Evolutionary conservation across 2,797 vertebrate species (phyloP), one percentile per base, ranked within the genome.

Genomic region (Peromyscus melanophrys): DNA sequence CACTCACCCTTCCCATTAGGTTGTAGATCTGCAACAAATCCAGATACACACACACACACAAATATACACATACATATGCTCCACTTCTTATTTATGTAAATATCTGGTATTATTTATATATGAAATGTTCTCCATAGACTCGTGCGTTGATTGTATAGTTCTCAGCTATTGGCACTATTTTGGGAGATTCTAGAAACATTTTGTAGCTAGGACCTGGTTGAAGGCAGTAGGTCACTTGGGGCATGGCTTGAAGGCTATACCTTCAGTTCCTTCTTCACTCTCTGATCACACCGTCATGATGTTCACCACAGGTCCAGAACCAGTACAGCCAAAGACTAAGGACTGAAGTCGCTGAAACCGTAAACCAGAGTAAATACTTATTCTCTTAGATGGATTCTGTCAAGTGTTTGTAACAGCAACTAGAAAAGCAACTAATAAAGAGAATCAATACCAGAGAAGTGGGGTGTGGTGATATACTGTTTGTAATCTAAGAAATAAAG

Each of bases 51-150:
- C 5, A 49, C 7, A 49, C 1, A 11, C 14, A 49, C 4, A 52
- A 16, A 52, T 37, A 37, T 21, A 21, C 6, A 75, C 31, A 34
- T 52, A 52, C 37, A 29, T n/a, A n/a, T 43, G 52, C 4, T 55
- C 37, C 59, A 92, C 37, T n/a, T 77, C 69, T 78, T 87, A 93
- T 87, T 87, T 87, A 77, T 14, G 59, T 69, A 46, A 80, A 69
- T 80, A 71, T 59, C 13, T 46, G 14, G 43, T 25, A 37, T 59
- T 7, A 63, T 83, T 83, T 43, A 14, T 43, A 43, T 37, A 43
- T 43, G 4, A 43, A 63, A 63, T 63, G 9, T 63, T 63, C 25
- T 83, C 27, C 57, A 43, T 37, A 63, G 27, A 63, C n/a, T 40
- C 57, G 29, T 11, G 6, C 16, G 13, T 61, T 40, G 25, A 17